Conservation (phyloP, 2,113 vertebrate species). For the Phainopepla nitens region DNA sequence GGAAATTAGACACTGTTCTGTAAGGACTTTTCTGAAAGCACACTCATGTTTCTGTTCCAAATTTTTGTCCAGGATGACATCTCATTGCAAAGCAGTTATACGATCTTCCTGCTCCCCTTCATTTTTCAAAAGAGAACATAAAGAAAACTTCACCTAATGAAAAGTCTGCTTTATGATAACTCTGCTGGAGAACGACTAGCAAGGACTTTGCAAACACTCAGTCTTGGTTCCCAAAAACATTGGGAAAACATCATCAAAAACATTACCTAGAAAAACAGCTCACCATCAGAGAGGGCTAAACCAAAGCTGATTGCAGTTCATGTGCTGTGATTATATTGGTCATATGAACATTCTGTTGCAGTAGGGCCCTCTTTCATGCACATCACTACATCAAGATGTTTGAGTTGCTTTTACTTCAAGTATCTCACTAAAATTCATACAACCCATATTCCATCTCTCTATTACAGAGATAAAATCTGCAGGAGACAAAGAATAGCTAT, state of each 20-base stretch:
- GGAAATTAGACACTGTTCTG: neutral
- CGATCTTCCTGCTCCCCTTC: neutral
- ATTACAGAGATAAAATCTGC: neutral
- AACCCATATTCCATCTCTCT: neutral
- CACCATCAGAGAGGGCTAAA: neutral
- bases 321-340: neutral
- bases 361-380: neutral
- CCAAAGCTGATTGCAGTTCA: neutral
- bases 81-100: neutral
- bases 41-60: fast-evolving
- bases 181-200: neutral
- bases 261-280: neutral
- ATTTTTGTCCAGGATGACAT: neutral
- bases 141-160: neutral
- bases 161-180: neutral
- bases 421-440: neutral
- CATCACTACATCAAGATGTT: neutral
- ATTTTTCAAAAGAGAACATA: neutral
- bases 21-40: neutral
- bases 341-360: neutral
- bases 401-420: neutral
- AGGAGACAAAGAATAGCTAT: neutral
- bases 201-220: neutral
- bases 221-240: neutral
- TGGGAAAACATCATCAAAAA: neutral